Base-by-base conservation (phyloP, 2,888 invertebrate species). In the Macrophya annulata region DNA sequence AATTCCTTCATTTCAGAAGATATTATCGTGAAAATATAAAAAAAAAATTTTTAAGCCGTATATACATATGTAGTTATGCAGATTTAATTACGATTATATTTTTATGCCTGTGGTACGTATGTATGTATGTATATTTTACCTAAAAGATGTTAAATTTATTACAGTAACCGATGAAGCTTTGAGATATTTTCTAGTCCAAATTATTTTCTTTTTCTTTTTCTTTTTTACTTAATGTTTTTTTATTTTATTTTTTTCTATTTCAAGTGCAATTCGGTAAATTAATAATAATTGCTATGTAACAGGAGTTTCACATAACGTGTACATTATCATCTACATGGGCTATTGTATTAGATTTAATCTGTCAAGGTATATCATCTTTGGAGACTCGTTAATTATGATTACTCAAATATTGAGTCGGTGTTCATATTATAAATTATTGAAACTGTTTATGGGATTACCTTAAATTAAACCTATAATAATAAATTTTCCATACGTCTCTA, bases 211-310 rank as follows among this genome's bases (percentile, higher is more conserved):
- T 21, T 17, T 15, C 31, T 37, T 25, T 72, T 9, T 74, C 37
- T 82, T 85, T 59, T 31, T 71, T 79, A 31, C 31, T 31, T 1
- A 31, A 31, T 31, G 68, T 84, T 79, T 87, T 84, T 86, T 84
- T 72, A 79, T 72, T 25, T 1, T 84, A 81, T 65, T 45, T 17
- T 86, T 88, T 89, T 87, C 84, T 72, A 84, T 77, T 84, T 84
- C 48, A 55, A 79, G 68, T 68, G 15, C 25, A 21, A 74, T 74
- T 74, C 43, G 25, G 17, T 43, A 45, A n/a, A 45, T 45, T 71
- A 71, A 62, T 21, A 62, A 62, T 62, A 25, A 62, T 62, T 21
- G 48, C 45, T 71, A 76, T 25, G 4, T 51, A 76, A 48, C 45
- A 12, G 76, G 55, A 31, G 55, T 51, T 37, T 55, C 37, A 48